phyloP scores from a whole-genome alignment of 2,797 vertebrate genomes.

The Liparis tanakae region DNA sequence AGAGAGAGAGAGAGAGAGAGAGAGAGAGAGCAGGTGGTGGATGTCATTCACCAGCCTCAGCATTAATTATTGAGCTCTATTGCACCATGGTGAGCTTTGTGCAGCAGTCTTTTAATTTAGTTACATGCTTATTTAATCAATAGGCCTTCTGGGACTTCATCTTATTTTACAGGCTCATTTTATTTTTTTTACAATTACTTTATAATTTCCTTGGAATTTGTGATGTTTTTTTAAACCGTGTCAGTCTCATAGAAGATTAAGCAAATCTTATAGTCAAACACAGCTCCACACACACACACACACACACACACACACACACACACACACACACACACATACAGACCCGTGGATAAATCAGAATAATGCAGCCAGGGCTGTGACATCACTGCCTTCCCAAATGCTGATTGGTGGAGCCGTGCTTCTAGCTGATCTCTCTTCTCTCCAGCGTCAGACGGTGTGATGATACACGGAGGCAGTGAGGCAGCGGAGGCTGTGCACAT shows the following conservation, averaged over 20 bases:
- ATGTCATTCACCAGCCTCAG: slow-evolving; percentile 58
- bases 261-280: slow-evolving; percentile 46
- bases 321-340: slow-evolving; percentile 27
- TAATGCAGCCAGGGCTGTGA: slow-evolving; percentile 77
- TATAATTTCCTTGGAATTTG: not conserved
- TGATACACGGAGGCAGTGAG: slow-evolving; percentile 74
- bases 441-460: slow-evolving; percentile 73
- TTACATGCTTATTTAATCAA: slow-evolving; percentile 40
- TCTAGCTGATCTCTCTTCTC: slow-evolving; percentile 70
- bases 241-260: slow-evolving; percentile 51
- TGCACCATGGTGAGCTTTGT: slow-evolving; percentile 53
- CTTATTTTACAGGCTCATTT: slow-evolving; percentile 4
- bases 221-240: slow-evolving; percentile 32
- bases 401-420: slow-evolving; percentile 80
- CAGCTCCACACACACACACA: slow-evolving; percentile 24
- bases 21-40: slow-evolving; percentile 78
- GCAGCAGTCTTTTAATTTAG: slow-evolving; percentile 55
- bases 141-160: slow-evolving; percentile 1
- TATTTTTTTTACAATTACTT: not conserved
- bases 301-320: slow-evolving; percentile 30
- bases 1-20: not conserved
- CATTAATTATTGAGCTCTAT: slow-evolving; percentile 80
- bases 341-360: slow-evolving; percentile 57
- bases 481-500: slow-evolving; percentile 78
- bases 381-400: slow-evolving; percentile 74